Percentiles rank a stretch among this genome's conserved stretches.
Evolutionary conservation across 2,888 invertebrate genomes (phyloP).

Genomic region (Trissonchulus latispiculum): DNA sequence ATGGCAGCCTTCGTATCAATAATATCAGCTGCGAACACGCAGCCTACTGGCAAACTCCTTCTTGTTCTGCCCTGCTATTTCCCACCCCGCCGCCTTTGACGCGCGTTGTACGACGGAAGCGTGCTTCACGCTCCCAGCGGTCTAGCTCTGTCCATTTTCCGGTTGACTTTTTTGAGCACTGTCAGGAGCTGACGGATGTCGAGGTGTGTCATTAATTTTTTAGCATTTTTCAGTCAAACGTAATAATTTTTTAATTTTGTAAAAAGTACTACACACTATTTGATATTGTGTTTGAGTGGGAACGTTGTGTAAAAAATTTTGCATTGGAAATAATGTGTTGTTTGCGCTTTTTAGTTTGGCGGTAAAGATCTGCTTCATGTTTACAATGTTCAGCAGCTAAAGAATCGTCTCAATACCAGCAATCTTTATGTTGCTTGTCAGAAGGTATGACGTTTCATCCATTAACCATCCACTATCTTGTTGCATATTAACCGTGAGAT

Average conservation of each 20-base stretch:
- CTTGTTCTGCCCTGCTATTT: background rate
- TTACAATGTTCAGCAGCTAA: conserved; percentile 83
- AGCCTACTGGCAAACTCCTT: background rate
- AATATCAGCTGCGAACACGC: conserved; percentile 58
- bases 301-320: too few relatives aligned
- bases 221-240: too few relatives aligned
- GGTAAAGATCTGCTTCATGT: conserved; percentile 88
- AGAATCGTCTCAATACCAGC: conserved; percentile 70
- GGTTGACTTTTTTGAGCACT: conserved; percentile 93
- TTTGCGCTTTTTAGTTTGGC: conserved; percentile 60
- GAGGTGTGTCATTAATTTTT: conserved; percentile 50
- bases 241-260: too few relatives aligned
- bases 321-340: too few relatives aligned
- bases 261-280: too few relatives aligned
- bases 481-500: too few relatives aligned
- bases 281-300: too few relatives aligned
- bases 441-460: conserved; percentile 49
- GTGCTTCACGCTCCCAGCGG: background rate
- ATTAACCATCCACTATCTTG: too few relatives aligned
- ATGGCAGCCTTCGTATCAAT: conserved; percentile 86
- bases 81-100: conserved; percentile 1
- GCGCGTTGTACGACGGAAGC: background rate
- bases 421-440: conserved; percentile 88
- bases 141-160: conserved; percentile 57
- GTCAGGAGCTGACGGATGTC: conserved; percentile 76